Percentiles rank a stretch among this genome's conserved stretches.
Evolutionary conservation across 2,888 invertebrate species (phyloP).

Genomic region (Amiota mariae): DNA sequence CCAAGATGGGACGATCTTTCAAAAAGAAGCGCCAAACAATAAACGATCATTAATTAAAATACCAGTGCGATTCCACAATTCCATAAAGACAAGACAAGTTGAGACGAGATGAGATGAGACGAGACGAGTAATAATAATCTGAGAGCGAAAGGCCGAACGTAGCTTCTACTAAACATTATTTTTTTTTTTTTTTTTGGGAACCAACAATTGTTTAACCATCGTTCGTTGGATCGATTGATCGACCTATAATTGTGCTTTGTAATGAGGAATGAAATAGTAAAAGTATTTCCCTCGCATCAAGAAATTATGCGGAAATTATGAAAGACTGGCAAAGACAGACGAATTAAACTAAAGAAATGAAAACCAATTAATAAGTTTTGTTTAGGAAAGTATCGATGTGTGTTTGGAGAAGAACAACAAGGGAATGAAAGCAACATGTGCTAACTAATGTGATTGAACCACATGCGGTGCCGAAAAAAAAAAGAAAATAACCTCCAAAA

Average conservation of each 20-base stretch:
- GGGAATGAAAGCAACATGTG: slow-evolving; percentile 51
- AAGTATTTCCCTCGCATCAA: slow-evolving; percentile 44
- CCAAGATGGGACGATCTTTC: not conserved
- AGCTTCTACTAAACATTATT: not conserved
- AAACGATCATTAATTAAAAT: slow-evolving; percentile 66
- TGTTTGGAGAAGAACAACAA: slow-evolving; percentile 38
- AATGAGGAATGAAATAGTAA: slow-evolving; percentile 22
- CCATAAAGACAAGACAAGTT: too few relatives aligned
- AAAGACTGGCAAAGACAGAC: slow-evolving; percentile 35
- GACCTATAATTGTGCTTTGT: slow-evolving; percentile 50
- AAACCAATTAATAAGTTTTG: slow-evolving; percentile 67
- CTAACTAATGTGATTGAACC: slow-evolving; percentile 61
- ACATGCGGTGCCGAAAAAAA: slow-evolving; percentile 12
- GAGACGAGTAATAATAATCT: too few relatives aligned
- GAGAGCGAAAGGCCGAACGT: not conserved
- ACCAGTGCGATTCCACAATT: slow-evolving; percentile 31
- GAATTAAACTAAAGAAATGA: not conserved
- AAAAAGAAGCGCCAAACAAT: slow-evolving; percentile 50
- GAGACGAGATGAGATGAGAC: too few relatives aligned
- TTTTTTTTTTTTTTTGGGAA: not conserved
- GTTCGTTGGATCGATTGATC: too few relatives aligned
- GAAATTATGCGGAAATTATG: slow-evolving; percentile 57
- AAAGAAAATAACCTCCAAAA: not conserved
- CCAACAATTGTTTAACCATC: too few relatives aligned
- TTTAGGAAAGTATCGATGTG: slow-evolving; percentile 50